These are phyloP conservation scores for Clarias magur DNA, from an alignment of 2,113 vertebrate genomes.

Conservation along the genomic window DNA sequence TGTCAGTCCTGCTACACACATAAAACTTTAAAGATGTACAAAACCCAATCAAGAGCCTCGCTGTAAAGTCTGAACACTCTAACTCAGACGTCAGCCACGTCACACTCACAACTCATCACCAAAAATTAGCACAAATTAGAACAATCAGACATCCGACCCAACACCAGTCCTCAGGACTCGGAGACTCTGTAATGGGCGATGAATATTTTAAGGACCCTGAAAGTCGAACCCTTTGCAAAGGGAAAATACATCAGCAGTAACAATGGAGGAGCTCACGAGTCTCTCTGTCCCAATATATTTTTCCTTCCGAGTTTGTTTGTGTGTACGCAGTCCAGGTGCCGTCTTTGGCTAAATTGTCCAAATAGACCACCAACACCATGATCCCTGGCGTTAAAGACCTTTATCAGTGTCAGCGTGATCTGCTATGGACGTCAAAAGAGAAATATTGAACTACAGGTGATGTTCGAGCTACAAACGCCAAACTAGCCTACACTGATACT, in stretches of 20 bases:
- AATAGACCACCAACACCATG: not conserved
- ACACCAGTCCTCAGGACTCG: not conserved
- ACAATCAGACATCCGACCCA: conserved; percentile 25
- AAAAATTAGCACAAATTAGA: not conserved
- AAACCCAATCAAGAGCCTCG: not conserved
- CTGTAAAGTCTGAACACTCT: not conserved
- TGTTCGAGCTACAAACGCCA: not conserved
- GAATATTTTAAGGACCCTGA: conserved; percentile 48
- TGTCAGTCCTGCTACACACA: not conserved
- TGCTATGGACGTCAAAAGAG: not conserved
- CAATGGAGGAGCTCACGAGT: not conserved
- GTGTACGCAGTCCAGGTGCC: no score
- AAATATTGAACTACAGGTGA: not conserved
- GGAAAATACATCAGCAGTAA: conserved; percentile 3
- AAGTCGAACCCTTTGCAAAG: conserved; percentile 16
- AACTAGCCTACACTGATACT: not conserved
- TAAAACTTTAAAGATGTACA: not conserved
- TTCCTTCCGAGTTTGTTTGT: not conserved
- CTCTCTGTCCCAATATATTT: not conserved
- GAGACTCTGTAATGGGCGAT: conserved; percentile 18
- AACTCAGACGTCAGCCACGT: not conserved
- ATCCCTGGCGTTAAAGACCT: not conserved
- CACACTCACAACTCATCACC: not conserved
- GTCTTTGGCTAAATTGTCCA: not conserved
- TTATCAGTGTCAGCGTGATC: not conserved